Conservation (phyloP, 2,113 vertebrate genomes). For the Silurus asotus region DNA sequence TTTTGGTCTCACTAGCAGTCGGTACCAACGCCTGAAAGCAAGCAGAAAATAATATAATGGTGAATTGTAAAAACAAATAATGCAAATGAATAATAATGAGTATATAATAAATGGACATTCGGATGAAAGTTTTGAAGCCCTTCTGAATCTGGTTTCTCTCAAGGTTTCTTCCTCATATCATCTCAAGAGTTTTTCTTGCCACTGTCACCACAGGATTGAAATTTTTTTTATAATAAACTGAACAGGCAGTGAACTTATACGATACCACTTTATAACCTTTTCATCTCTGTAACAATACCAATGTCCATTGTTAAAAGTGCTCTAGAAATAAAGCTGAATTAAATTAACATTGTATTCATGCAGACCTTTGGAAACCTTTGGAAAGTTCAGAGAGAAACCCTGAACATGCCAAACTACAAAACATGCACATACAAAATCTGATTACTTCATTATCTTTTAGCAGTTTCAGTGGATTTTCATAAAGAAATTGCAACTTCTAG, state of each 20-base stretch:
- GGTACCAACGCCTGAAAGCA: constrained; percentile 76
- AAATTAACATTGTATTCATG: neutral
- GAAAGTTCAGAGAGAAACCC: neutral
- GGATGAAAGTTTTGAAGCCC: too few species aligned
- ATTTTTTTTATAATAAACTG: too few species aligned
- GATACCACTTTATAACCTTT: too few species aligned
- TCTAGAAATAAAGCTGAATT: too few species aligned
- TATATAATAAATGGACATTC: too few species aligned
- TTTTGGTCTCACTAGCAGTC: constrained; percentile 80
- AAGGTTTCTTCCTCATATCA: too few species aligned
- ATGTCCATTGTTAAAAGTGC: too few species aligned
- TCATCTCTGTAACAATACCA: too few species aligned
- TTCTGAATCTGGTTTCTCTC: too few species aligned
- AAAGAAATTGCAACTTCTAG: neutral
- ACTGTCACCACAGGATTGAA: too few species aligned
- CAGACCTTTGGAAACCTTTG: neutral
- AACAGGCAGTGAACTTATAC: too few species aligned
- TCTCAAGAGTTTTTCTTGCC: too few species aligned
- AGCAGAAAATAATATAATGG: neutral
- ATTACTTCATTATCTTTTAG: neutral
- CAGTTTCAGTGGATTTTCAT: neutral
- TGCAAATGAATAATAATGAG: neutral
- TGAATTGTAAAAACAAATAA: neutral
- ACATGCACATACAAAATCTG: neutral
- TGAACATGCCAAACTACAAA: neutral